phyloP scores from a whole-genome alignment of 1,140 invertebrate genomes.

The Diachasmimorpha longicaudata region DNA sequence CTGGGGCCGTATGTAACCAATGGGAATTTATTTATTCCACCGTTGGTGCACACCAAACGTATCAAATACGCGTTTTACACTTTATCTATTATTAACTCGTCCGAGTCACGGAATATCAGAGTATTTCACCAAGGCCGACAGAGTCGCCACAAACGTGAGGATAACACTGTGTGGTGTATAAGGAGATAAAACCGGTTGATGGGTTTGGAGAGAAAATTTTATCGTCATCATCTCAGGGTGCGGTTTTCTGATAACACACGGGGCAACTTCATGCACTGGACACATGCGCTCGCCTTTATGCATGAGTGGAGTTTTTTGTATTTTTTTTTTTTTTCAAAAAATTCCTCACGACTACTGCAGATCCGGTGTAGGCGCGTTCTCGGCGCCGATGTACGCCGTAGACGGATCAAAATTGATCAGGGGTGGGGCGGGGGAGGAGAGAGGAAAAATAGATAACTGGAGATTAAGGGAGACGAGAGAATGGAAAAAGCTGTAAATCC shows the following conservation, averaged over 20 bases:
- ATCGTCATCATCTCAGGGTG: slow-evolving; percentile 1
- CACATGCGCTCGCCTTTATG: neutral
- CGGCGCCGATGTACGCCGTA: neutral
- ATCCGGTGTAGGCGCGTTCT: neutral
- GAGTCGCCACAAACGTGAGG: neutral
- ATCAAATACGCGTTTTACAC: slow-evolving; percentile 4
- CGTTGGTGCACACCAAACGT: neutral
- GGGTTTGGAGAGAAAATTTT: neutral
- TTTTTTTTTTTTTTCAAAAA: neutral
- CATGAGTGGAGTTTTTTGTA: neutral
- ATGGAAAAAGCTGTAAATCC: neutral
- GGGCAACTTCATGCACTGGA: neutral
- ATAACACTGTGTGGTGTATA: neutral
- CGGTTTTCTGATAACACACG: neutral
- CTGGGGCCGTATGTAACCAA: neutral
- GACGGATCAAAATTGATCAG: neutral
- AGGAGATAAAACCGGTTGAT: slow-evolving; percentile 3
- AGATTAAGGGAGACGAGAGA: neutral
- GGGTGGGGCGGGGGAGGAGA: neutral
- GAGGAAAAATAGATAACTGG: neutral
- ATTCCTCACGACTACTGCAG: neutral
- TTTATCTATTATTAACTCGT: slow-evolving; percentile 33
- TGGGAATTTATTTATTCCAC: neutral
- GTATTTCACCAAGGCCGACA: slow-evolving; percentile 26
- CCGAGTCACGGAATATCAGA: slow-evolving; percentile 22